Percentiles rank a stretch among this genome's conserved stretches.
phyloP scores from a whole-genome alignment of 2,888 invertebrate genomes.

The Drosophila testacea region DNA sequence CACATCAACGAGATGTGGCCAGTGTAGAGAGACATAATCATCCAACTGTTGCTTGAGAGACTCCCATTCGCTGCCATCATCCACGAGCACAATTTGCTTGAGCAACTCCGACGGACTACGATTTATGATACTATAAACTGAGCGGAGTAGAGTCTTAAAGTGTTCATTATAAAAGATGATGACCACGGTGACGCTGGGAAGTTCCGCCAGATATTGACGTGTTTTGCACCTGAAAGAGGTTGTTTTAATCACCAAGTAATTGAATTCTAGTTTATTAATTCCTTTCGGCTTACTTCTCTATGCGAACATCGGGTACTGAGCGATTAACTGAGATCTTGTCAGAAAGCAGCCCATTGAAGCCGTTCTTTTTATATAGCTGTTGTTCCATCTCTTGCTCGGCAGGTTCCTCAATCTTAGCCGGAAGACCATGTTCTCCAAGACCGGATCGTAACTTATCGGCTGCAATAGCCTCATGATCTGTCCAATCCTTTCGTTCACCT shows the following conservation, averaged over 20 bases:
- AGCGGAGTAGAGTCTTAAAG: slow-evolving; percentile 92
- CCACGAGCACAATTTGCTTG: slow-evolving; percentile 95
- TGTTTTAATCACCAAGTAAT: neutral
- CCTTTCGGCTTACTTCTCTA: slow-evolving; percentile 85
- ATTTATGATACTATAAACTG: slow-evolving; percentile 92
- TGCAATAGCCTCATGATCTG: slow-evolving; percentile 89
- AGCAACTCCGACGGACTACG: slow-evolving; percentile 92
- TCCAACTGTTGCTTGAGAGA: slow-evolving; percentile 90
- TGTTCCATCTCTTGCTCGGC: slow-evolving; percentile 87
- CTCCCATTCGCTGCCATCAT: slow-evolving; percentile 92
- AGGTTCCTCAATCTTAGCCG: slow-evolving; percentile 87
- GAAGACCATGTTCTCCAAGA: slow-evolving; percentile 90
- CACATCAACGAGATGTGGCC: slow-evolving; percentile 90
- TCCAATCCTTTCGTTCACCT: slow-evolving; percentile 90
- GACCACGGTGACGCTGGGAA: slow-evolving; percentile 93
- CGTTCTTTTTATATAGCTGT: slow-evolving; percentile 92
- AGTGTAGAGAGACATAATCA: slow-evolving; percentile 89
- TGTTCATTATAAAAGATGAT: slow-evolving; percentile 98
- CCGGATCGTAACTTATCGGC: slow-evolving; percentile 88
- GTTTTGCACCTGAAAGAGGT: slow-evolving; percentile 68
- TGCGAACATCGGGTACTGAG: slow-evolving; percentile 91
- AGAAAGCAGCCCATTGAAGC: slow-evolving; percentile 96
- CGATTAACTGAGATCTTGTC: slow-evolving; percentile 95
- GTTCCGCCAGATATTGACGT: slow-evolving; percentile 73
- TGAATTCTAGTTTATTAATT: neutral